These are phyloP conservation scores for Oncorhynchus kisutch DNA, from an alignment of 2,113 vertebrate genomes.

Conservation along the genomic window DNA sequence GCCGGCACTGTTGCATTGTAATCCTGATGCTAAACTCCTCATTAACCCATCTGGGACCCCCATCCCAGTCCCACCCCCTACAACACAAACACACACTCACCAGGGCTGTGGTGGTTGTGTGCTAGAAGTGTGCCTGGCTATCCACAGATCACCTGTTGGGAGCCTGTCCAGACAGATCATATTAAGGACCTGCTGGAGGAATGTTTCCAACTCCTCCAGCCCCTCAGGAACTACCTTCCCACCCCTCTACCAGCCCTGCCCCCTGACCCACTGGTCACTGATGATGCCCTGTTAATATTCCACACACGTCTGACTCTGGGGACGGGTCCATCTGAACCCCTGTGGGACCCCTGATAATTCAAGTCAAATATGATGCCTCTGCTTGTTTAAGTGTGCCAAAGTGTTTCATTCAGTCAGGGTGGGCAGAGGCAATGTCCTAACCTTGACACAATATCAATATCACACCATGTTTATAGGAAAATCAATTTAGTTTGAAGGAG, in stretches of 20 bases:
- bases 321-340: conserved; percentile 53
- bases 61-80: conserved; percentile 52
- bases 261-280: conserved; percentile 66
- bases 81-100: conserved; percentile 15
- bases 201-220: conserved; percentile 48
- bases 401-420: conserved; percentile 70
- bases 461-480: conserved; percentile 47
- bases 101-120: conserved; percentile 47
- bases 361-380: conserved; percentile 72
- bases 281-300: conserved; percentile 70
- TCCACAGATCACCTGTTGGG: conserved; percentile 48
- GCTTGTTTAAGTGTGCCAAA: conserved; percentile 67
- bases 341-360: conserved; percentile 69
- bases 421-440: conserved; percentile 59
- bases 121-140: conserved; percentile 59
- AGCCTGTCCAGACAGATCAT: conserved; percentile 54
- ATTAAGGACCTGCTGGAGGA: conserved; percentile 64
- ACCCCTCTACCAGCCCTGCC: not conserved
- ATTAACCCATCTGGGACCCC: conserved; percentile 95
- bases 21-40: conserved; percentile 95
- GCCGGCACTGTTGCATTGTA: conserved; percentile 92
- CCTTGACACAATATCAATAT: conserved; percentile 42
- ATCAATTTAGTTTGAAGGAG: conserved; percentile 66
- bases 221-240: conserved; percentile 4
- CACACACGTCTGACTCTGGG: conserved; percentile 48